Conservation (phyloP, 2,797 vertebrate genomes). For the Heterohyrax brucei region DNA sequence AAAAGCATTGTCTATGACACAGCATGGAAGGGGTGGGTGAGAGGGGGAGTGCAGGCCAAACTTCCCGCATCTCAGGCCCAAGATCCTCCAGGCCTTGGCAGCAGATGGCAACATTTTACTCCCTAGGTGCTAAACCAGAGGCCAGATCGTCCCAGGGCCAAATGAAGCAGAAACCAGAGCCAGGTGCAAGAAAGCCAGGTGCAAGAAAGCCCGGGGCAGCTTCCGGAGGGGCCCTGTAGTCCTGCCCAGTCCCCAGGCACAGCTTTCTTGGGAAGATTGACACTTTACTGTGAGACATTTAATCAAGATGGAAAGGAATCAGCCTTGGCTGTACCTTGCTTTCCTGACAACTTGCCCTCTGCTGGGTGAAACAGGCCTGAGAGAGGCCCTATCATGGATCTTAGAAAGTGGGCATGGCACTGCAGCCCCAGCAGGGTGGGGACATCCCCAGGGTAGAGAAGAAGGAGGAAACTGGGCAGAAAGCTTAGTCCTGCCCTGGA, state of each 20-base stretch:
- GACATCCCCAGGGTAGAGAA: background rate
- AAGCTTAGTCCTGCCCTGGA: background rate
- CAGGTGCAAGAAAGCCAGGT: background rate
- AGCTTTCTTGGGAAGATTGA: background rate
- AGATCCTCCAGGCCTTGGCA: background rate
- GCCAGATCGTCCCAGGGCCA: background rate
- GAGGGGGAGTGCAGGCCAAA: too few species aligned
- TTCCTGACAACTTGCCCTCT: background rate
- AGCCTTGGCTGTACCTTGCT: background rate
- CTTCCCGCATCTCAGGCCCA: background rate
- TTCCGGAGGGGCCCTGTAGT: background rate
- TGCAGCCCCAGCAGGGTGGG: background rate
- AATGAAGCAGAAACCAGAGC: background rate
- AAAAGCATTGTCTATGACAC: conserved; percentile 96
- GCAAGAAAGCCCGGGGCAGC: background rate
- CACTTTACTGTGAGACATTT: background rate
- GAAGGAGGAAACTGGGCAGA: background rate
- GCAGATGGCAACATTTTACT: background rate
- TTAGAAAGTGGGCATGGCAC: background rate
- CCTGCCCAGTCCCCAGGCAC: background rate
- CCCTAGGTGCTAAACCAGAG: background rate
- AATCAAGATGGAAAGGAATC: background rate
- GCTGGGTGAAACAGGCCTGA: background rate
- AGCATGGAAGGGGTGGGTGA: background rate
- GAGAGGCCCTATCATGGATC: background rate